Conservation (phyloP, 2,888 invertebrate species). For the Apoda limacodes region DNA sequence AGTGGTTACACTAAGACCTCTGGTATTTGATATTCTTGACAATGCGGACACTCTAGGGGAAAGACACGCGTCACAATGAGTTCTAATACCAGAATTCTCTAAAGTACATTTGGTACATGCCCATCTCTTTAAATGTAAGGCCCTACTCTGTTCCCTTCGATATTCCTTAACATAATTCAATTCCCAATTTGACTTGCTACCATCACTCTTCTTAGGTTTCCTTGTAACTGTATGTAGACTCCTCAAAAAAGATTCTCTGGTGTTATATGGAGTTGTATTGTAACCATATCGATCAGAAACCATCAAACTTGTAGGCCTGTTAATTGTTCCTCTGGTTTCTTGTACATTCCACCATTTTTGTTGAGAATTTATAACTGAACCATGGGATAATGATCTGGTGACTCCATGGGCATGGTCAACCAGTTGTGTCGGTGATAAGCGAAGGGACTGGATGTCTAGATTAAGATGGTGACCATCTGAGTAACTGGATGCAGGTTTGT, state of each 20-base stretch:
- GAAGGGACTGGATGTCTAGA: conserved; percentile 47
- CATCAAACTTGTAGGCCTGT: conserved; percentile 70
- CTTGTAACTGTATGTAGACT: conserved; percentile 59
- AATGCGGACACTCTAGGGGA: conserved; percentile 69
- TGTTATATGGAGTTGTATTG: conserved; percentile 33
- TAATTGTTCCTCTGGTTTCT: conserved; percentile 53
- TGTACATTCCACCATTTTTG: conserved; percentile 63
- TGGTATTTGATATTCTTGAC: conserved; percentile 46
- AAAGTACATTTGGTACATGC: conserved; percentile 81
- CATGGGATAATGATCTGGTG: conserved; percentile 74
- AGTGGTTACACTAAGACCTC: conserved; percentile 58
- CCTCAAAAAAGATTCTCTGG: conserved; percentile 53
- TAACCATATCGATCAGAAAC: conserved; percentile 64
- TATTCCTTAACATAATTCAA: conserved; percentile 59
- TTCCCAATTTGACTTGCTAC: conserved; percentile 62
- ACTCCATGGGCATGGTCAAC: conserved; percentile 55
- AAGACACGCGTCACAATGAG: conserved; percentile 81
- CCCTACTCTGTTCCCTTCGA: conserved; percentile 52
- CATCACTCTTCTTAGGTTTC: conserved; percentile 54
- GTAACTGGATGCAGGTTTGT: conserved; percentile 53
- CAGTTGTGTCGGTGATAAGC: conserved; percentile 50
- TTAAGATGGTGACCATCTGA: conserved; percentile 46
- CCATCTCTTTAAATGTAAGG: conserved; percentile 69
- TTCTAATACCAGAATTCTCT: conserved; percentile 74
- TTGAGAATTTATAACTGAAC: conserved; percentile 69